Evolutionary conservation across 2,113 vertebrate species (phyloP).

Genomic region (Anser cygnoides): DNA sequence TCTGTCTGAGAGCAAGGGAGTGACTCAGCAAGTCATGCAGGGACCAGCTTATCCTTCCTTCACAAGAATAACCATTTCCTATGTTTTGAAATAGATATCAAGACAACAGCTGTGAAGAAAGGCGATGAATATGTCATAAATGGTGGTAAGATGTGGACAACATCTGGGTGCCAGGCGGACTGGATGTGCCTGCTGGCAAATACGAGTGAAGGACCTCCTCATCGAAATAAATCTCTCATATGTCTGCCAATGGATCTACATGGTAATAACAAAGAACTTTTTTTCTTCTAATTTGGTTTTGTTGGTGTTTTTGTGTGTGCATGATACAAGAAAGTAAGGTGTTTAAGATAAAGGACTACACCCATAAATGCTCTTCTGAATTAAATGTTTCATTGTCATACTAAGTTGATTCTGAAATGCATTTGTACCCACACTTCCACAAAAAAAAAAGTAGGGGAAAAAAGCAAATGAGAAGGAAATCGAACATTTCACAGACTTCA

Average conservation of each 20-base stretch:
- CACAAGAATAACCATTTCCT: background rate
- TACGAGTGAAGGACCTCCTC: slow-evolving; percentile 76
- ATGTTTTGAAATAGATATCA: slow-evolving; percentile 75
- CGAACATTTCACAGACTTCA: background rate
- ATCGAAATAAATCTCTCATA: slow-evolving; percentile 86
- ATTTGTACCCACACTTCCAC: background rate
- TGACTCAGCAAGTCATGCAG: background rate
- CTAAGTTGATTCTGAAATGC: background rate
- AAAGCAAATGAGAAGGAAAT: background rate
- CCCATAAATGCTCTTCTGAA: background rate
- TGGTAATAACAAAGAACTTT: slow-evolving; percentile 63
- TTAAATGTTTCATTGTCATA: background rate
- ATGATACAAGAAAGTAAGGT: background rate
- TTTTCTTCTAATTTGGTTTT: background rate
- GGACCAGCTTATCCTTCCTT: background rate
- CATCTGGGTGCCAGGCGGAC: slow-evolving; percentile 79
- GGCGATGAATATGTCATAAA: slow-evolving; percentile 82
- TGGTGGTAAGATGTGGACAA: slow-evolving; percentile 87
- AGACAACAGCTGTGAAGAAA: slow-evolving; percentile 81
- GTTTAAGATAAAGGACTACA: background rate
- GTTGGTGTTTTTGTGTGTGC: background rate
- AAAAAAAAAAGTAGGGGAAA: background rate
- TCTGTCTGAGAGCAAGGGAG: background rate
- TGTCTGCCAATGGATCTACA: slow-evolving; percentile 84
- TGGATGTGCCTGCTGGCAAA: slow-evolving; percentile 87